A percentile compares a stretch with the other conserved stretches of the same genome.
These are phyloP conservation scores for Drosophila truncata DNA, from an alignment of 1,140 invertebrate genomes.

Conservation along the genomic window DNA sequence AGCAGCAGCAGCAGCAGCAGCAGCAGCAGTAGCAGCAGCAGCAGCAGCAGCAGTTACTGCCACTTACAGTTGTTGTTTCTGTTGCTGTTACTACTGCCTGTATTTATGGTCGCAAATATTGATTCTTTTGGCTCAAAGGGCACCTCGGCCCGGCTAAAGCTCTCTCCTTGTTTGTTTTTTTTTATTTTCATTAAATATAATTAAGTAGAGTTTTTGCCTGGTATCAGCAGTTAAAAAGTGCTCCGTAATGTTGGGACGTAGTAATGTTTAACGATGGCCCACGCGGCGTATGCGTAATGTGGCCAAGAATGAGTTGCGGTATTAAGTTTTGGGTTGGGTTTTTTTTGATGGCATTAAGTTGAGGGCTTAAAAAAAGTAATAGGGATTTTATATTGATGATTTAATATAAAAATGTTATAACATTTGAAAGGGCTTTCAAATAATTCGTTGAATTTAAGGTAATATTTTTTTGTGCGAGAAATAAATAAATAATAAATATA, in stretches of 20 bases:
- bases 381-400: neutral
- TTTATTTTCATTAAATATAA: constrained; percentile 50
- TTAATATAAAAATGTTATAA: neutral
- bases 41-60: constrained; percentile 5
- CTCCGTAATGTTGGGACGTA: constrained; percentile 15
- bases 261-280: constrained; percentile 10
- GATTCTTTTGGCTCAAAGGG: constrained; percentile 41
- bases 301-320: constrained; percentile 32
- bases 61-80: constrained; percentile 3
- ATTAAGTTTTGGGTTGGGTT: constrained; percentile 11
- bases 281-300: constrained; percentile 47
- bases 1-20: neutral
- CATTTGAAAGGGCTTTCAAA: too few relatives aligned
- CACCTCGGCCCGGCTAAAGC: neutral
- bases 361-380: neutral
- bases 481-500: too few relatives aligned
- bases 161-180: neutral
- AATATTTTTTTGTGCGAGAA: neutral
- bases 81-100: constrained; percentile 13
- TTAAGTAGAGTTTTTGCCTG: constrained; percentile 37
- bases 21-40: too few relatives aligned
- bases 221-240: constrained; percentile 51
- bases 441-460: neutral
- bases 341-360: constrained; percentile 5
- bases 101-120: constrained; percentile 55